Conservation (phyloP, 2,113 vertebrate genomes). For the Prunella himalayana region DNA sequence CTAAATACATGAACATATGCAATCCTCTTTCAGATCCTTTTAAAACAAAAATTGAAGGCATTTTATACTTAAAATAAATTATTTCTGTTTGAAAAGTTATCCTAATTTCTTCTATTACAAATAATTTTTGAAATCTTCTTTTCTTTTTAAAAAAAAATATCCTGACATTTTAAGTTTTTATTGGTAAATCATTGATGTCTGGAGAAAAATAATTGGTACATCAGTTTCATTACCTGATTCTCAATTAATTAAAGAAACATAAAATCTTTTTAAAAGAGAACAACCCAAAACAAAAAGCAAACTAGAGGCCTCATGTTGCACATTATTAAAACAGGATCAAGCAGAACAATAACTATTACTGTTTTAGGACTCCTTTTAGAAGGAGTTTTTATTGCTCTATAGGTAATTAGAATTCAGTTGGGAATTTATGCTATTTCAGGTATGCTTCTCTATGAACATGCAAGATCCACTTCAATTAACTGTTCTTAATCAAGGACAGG, state of each 20-base stretch:
- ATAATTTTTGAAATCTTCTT: neutral
- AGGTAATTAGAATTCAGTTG: neutral
- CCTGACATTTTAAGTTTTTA: neutral
- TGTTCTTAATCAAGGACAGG: neutral
- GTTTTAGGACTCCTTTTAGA: neutral
- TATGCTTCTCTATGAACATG: neutral
- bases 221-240: conserved; percentile 4
- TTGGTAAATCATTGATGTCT: neutral
- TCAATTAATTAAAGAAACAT: conserved; percentile 30
- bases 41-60: neutral
- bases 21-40: neutral
- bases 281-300: neutral
- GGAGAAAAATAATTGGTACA: conserved; percentile 17
- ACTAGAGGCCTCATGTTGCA: neutral
- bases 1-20: neutral
- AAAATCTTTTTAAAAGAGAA: neutral
- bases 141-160: neutral
- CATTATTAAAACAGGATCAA: neutral
- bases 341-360: conserved; percentile 5
- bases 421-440: neutral
- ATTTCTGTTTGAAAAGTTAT: neutral
- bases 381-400: neutral
- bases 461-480: neutral
- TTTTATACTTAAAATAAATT: neutral
- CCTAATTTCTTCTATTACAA: neutral